Conservation (phyloP, 2,113 vertebrate genomes). For the Dicaeum eximium region DNA sequence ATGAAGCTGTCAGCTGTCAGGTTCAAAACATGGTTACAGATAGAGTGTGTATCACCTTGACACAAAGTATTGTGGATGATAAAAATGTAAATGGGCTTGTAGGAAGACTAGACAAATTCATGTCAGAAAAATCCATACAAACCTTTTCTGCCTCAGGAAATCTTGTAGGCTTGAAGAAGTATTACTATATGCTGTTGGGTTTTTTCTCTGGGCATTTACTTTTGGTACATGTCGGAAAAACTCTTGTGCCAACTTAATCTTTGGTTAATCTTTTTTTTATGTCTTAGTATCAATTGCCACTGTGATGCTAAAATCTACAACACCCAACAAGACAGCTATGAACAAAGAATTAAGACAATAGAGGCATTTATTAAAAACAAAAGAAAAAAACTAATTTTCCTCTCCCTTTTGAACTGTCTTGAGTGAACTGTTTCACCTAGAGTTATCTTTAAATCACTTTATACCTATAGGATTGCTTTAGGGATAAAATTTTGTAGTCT, state of each 20-base stretch:
- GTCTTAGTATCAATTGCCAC: not conserved
- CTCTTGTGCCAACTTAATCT: not conserved
- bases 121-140: constrained; percentile 33
- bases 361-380: not conserved
- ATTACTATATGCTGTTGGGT: not conserved
- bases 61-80: not conserved
- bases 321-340: not conserved
- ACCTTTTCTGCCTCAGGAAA: not conserved
- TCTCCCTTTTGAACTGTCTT: not conserved
- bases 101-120: constrained; percentile 20
- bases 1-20: constrained; percentile 51
- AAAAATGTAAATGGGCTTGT: constrained; percentile 43
- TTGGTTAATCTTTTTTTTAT: not conserved
- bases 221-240: not conserved
- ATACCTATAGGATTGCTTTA: not conserved
- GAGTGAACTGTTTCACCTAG: not conserved
- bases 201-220: not conserved
- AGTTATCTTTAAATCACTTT: not conserved
- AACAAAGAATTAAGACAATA: not conserved
- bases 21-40: constrained; percentile 23
- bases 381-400: not conserved
- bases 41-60: not conserved
- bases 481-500: not conserved
- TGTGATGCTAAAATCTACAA: not conserved
- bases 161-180: not conserved